Evolutionary conservation across 2,888 invertebrate species (phyloP), one percentile per base, ranked within the genome.

Genomic region (Pristionchus mayeri): DNA sequence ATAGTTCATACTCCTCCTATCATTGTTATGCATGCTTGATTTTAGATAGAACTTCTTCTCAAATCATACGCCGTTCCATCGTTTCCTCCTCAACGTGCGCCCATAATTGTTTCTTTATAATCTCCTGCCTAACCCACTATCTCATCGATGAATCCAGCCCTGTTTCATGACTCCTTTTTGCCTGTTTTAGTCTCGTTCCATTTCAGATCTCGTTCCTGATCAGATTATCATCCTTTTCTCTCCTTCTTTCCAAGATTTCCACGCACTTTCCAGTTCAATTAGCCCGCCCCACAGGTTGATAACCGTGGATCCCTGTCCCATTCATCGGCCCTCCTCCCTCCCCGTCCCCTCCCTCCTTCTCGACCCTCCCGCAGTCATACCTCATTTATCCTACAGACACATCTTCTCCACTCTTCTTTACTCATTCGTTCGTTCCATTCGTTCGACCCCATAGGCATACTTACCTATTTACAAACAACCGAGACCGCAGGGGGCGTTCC

Each of bases 401-500:
- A 71, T 71, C 71, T 71, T 30, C 40, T 30, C 21, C 71, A 24
- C 13, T 44, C 44, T 63, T 34, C 63, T 63, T 63, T 34, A 21
- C 63, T 71, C 71, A 24, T 6, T 71, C 44, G n/a, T 24, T 71
- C 40, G 40, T 71, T 71, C 71, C 40, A 40, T 44, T 71, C 71
- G 1, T 6, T n/a, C 71, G 71, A 71, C 71, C 71, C 40, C 71
- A 71, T 71, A 71, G 71, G 71, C 71, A 71, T 71, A 71, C 71
- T 71, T 71, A 71, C 71, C 71, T 71, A 71, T 71, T 71, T 71
- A 71, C 40, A 24, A 40, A 71, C 24, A 71, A 71, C 71, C 71
- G 71, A 13, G 40, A 44, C 9, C 40, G 40, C n/a, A 11, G 40
- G n/a, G 44, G 44, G 40, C 21, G 40, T 21, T 37, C 40, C 37